Evolutionary conservation across 2,113 vertebrate species (phyloP), one percentile per base, ranked within the genome.

Genomic region (Picathartes gymnocephalus): DNA sequence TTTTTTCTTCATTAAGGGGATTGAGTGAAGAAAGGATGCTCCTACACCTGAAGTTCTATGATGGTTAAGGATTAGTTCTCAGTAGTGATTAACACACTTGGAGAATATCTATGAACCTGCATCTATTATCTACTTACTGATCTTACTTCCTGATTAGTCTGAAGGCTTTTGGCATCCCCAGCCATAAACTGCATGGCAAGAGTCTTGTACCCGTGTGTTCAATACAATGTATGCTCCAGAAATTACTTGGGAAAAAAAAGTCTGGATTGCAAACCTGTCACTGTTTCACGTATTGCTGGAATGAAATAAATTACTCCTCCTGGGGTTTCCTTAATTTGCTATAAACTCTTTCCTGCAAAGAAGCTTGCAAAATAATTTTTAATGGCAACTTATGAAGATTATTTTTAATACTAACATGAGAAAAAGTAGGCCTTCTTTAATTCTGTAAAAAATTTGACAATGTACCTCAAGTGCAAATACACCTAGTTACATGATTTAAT

Each of bases 271-370:
- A 85, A 93, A 68, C 24, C 16, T 60, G 66, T 20, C 74, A 39
- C 15, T 47, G 19, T 72, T 88, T 76, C 33, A 47, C 3, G 30
- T 42, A 39, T 21, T 40, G 37, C 44, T 78, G 25, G 44, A 87
- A 84, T 45, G 6, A 89, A 79, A 64, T n/a, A 79, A 94, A 78
- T 44, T 0, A 51, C 45, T 90, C 69, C 73, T 76, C 78, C 28
- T 60, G 45, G 48, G 54, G 9, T 62, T 96, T 92, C 37, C n/a
- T 51, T 72, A 89, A 78, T 76, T 91, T 74, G 9, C 31, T 68
- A 13, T 47, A 62, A 92, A 87, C 20, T 50, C 28, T 11, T 54
- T 80, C 48, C 58, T 61, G 25, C 21, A 77, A 82, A 45, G 44
- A 60, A 89, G 40, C 44, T 83, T 7, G 22, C 27, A 48, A 64